Base-by-base conservation (phyloP, 2,113 vertebrate species). In the Trinectes maculatus region DNA sequence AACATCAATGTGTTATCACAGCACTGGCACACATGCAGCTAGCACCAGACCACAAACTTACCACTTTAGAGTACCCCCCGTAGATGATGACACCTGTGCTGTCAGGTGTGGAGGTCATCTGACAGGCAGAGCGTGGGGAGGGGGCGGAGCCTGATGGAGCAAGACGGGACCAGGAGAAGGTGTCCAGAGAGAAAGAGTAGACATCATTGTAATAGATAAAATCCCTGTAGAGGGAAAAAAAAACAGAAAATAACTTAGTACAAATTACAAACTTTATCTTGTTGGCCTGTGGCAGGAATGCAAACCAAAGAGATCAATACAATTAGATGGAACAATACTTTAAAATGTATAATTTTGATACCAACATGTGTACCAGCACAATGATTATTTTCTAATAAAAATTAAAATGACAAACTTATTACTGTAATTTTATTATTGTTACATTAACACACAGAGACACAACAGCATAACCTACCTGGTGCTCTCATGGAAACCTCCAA, bases 401-500 rank as follows among this genome's bases (percentile, higher is more conserved):
- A n/a, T n/a, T n/a, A n/a, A n/a, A n/a, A n/a, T n/a, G n/a, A n/a
- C n/a, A n/a, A n/a, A n/a, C n/a, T n/a, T n/a, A n/a, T n/a, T n/a
- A n/a, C n/a, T n/a, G n/a, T n/a, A n/a, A n/a, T n/a, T n/a, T n/a
- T n/a, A n/a, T n/a, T n/a, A n/a, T n/a, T n/a, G n/a, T n/a, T n/a
- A n/a, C n/a, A n/a, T n/a, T n/a, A n/a, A n/a, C n/a, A n/a, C n/a
- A n/a, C n/a, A n/a, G n/a, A n/a, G n/a, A n/a, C n/a, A n/a, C n/a
- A n/a, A n/a, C n/a, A n/a, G n/a, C n/a, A n/a, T n/a, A n/a, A n/a
- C 44, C 34, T 79, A 99, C 98, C 96, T 95, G 2, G 91, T 44
- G 1, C 94, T 98, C 83, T 99, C 96, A 11, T 99, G 97, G 85
- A 99, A 99, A 8, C 97, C 97, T 70, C 97, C 97, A 3, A 99